Conservation (phyloP, 2,113 vertebrate genomes). For the Melospiza georgiana region DNA sequence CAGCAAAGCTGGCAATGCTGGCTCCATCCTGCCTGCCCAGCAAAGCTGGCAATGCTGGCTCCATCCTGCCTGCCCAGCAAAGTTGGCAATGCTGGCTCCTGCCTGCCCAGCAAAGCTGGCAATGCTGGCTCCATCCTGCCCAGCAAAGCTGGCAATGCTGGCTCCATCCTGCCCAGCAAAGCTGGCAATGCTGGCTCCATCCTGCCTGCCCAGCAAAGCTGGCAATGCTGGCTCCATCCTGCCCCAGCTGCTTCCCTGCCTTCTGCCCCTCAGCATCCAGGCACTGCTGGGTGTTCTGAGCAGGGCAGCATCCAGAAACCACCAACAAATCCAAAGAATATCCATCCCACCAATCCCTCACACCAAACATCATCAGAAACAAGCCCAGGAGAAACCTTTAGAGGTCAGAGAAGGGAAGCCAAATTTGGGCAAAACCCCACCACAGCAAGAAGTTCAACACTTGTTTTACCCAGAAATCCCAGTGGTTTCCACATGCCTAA, state of each 20-base stretch:
- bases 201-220: background rate
- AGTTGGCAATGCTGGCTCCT: too few relatives aligned
- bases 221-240: background rate
- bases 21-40: background rate
- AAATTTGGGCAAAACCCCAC: background rate
- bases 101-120: too few relatives aligned
- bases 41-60: background rate
- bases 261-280: background rate
- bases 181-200: background rate
- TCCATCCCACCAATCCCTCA: background rate
- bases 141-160: too few relatives aligned
- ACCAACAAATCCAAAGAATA: background rate
- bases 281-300: background rate
- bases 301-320: rapidly evolving
- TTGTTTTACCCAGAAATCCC: too few relatives aligned
- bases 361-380: rapidly evolving
- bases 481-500: background rate
- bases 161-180: background rate
- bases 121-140: too few relatives aligned
- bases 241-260: background rate
- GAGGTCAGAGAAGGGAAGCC: background rate
- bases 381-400: background rate
- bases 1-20: background rate
- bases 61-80: too few relatives aligned
- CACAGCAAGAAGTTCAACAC: background rate